Conservation (phyloP, 1,140 invertebrate species). For the Tetranychus cinnabarinus region DNA sequence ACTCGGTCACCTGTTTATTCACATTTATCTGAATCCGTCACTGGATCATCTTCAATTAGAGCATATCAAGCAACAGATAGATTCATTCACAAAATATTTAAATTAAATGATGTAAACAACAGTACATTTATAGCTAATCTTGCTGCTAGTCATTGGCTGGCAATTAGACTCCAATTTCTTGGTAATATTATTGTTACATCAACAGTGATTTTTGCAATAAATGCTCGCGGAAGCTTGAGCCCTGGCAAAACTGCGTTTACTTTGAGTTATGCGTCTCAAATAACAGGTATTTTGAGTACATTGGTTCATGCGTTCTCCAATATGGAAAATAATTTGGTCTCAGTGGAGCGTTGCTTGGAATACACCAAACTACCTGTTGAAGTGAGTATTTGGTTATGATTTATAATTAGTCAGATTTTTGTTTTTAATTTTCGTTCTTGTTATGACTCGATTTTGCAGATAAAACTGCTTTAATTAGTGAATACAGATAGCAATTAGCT, state of each 20-base stretch:
- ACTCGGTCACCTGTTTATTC: conserved; percentile 29
- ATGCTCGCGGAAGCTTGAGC: conserved; percentile 52
- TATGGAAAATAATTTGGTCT: no score
- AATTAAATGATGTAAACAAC: not conserved
- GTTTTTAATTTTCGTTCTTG: no score
- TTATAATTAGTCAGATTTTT: conserved; percentile 1
- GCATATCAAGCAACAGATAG: conserved; percentile 24
- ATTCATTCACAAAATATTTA: not conserved
- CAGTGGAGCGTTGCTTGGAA: no score
- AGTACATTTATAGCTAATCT: not conserved
- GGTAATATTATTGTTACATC: conserved; percentile 13
- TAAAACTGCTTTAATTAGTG: no score
- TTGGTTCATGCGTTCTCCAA: no score
- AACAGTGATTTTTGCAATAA: conserved; percentile 52
- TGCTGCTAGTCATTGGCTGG: not conserved
- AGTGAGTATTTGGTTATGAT: conserved; percentile 33
- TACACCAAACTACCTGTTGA: conserved; percentile 61
- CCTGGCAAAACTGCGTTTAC: conserved; percentile 50
- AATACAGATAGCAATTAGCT: no score
- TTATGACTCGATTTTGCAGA: no score
- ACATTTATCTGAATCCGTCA: conserved; percentile 31
- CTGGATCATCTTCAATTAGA: conserved; percentile 29
- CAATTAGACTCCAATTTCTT: not conserved
- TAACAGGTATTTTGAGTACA: no score
- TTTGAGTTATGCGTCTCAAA: conserved; percentile 28